These are phyloP conservation scores for Dicentrarchus labrax DNA, from an alignment of 2,113 vertebrate species.

Conservation along the genomic window DNA sequence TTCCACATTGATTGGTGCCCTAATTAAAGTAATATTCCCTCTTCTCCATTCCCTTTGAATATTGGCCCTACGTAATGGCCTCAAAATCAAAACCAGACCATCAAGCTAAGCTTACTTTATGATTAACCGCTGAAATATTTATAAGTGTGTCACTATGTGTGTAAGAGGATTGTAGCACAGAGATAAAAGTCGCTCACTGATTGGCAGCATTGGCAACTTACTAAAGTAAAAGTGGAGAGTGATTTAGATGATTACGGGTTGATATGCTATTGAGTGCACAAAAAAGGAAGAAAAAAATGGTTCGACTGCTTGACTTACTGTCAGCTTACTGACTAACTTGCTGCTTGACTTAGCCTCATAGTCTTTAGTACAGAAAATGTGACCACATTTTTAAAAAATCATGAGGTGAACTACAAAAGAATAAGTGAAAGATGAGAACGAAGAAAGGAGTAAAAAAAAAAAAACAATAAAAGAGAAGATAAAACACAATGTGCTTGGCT, in stretches of 20 bases:
- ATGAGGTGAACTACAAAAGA: not conserved
- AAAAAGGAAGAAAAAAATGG: not conserved
- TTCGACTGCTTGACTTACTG: conserved; percentile 1
- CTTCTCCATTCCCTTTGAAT: conserved; percentile 24
- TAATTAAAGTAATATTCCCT: conserved; percentile 21
- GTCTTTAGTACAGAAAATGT: conserved; percentile 15
- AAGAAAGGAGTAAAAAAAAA: not conserved
- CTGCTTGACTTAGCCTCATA: conserved; percentile 15
- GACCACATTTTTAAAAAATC: not conserved
- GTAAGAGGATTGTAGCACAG: conserved; percentile 6
- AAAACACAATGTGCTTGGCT: not conserved
- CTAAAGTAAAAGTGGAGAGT: conserved; percentile 16
- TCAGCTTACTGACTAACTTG: conserved; percentile 32
- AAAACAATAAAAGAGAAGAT: not conserved
- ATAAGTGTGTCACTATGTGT: conserved; percentile 6
- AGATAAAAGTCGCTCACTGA: conserved; percentile 26
- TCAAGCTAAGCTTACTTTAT: conserved; percentile 35
- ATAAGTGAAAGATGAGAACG: not conserved
- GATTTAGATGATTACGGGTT: conserved; percentile 9
- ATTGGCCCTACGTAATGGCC: conserved; percentile 8
- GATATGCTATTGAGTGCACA: not conserved
- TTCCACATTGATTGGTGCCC: conserved; percentile 18
- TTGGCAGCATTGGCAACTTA: conserved; percentile 1
- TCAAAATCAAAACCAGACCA: conserved; percentile 61
- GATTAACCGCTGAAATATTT: conserved; percentile 58